Evolutionary conservation across 2,113 vertebrate genomes (phyloP), one percentile per base, ranked within the genome.

Genomic region (Leptocoma aspasia): DNA sequence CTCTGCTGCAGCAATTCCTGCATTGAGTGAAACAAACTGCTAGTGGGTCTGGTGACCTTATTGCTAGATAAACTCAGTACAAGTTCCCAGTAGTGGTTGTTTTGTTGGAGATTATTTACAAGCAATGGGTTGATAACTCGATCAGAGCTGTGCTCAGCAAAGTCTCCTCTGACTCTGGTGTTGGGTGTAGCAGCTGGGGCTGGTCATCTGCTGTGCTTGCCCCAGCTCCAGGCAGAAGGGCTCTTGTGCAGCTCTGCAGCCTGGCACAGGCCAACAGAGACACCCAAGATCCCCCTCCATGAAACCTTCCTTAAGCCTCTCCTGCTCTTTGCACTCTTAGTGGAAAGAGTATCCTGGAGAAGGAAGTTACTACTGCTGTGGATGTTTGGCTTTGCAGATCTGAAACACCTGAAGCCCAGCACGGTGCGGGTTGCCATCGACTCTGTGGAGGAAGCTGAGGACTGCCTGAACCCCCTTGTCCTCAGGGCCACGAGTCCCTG

Each of bases 391-490:
- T 93, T 18, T 64, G 35, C 8, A 83, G 33, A 13, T 33, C 31
- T 69, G 56, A 21, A 49, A 13, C 1, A 7, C 15, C 44, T 18
- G 10, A 47, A 60, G 44, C 45, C 31, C 54, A 52, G 45, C n/a
- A 15, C 0, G 1, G 12, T 2, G 7, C 14, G 73, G 77, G 33
- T 11, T 56, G 41, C 9, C 20, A 3, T 14, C 28, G 57, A 0
- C 42, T n/a, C 33, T 15, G 14, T 19, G 42, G 22, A 56, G 21
- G 23, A n/a, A 39, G 28, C 28, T 28, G 30, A 23, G 0, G 1
- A 17, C 11, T 19, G 14, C 9, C 61, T 63, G 84, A 66, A n/a
- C 10, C 11, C 1, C 0, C n/a, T 15, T 27, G 21, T 52, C 20
- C 16, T 61, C 19, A 22, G 39, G 57, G 9, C 26, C 63, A 68